Base-by-base conservation (phyloP, 2,888 invertebrate species). In the Serripes groenlandicus region DNA sequence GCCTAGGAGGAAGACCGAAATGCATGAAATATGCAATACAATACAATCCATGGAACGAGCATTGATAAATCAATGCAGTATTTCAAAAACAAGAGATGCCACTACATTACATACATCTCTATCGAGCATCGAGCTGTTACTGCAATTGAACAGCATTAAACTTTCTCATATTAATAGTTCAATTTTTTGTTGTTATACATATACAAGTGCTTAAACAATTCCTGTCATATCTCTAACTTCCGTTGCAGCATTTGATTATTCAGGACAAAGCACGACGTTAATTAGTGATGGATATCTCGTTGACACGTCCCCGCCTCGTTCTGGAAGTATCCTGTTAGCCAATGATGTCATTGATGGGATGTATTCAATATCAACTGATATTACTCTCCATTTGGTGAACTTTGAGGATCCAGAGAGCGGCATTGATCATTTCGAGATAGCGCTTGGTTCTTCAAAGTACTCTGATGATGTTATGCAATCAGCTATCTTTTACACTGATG, bases 371-470 rank as follows among this genome's bases (percentile, higher is more conserved):
- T 52, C 52, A 21, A n/a, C 18, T 23, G 3, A 4, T 3, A 3
- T 52, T n/a, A 23, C 18, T 3, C 52, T 52, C n/a, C 52, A 52
- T 52, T 18, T 75, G 2, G 26, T 28, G 37, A 75, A 54, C 30
- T 81, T 81, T 28, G 3, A 11, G 4, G 81, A 81, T 52, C 3
- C n/a, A 21, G 56, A 81, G 18, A 81, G 81, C 68, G 81, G 81
- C 2, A 68, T 81, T 15, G 52, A 34, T 21, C 42, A 73, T 32
- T 81, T 62, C 26, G 60, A 73, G 34, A 32, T 76, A 4, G 76
- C 68, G 0, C 1, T 81, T 30, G 81, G 76, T 9, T 30, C 68
- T 5, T 37, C 37, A 9, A 15, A 28, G 3, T 28, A 21, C 21
- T 26, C n/a, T 1, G 58, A 32, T 35, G 75, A 75, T 35, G 37